Base-by-base conservation (phyloP, 2,113 vertebrate species). In the Oncorhynchus clarkii region DNA sequence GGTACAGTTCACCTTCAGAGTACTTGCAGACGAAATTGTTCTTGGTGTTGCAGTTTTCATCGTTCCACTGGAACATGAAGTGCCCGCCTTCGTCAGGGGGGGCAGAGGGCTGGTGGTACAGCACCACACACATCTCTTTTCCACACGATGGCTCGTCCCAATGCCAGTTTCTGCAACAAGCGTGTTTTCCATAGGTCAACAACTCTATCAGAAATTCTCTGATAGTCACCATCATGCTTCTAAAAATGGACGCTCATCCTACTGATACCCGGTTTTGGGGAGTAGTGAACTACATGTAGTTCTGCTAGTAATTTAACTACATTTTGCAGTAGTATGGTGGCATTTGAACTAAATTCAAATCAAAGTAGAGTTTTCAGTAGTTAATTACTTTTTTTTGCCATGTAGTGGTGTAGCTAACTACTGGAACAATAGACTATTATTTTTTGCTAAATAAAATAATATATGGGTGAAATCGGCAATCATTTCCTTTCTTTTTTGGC, bases 11-110 rank as follows among this genome's bases (percentile, higher is more conserved):
- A 98, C 97, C 95, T 72, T 93, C 85, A 4, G 94, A 71, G 22
- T 99, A 99, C 89, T 99, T 99, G 95, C 98, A 99, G 89, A 99
- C 95, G 87, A 96, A 99, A 89, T 99, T 99, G 86, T 99, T 98
- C 79, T 93, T 98, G 91, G 94, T 92, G 91, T 90, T 95, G 90
- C 98, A 99, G 57, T 95, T 94, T 85, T 95, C 94, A 0, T 98
- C 96, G 0, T 96, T 98, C 97, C 98, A 99, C 78, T 94, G 95
- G 84, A 97, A 98, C 88, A 92, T 91, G 84, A 96, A 95, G 78
- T 86, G 93, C 0, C 94, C 94, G 4, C 95, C 94, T 2, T 93
- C 69, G 0, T 95, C 94, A 0, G 91, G 84, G 0, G 93, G 92
- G 31, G 94, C 93, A 0, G 94, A 93, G 0, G 95, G 95, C 72